Conservation (phyloP, 2,888 invertebrate genomes). For the Napeogenes inachia region DNA sequence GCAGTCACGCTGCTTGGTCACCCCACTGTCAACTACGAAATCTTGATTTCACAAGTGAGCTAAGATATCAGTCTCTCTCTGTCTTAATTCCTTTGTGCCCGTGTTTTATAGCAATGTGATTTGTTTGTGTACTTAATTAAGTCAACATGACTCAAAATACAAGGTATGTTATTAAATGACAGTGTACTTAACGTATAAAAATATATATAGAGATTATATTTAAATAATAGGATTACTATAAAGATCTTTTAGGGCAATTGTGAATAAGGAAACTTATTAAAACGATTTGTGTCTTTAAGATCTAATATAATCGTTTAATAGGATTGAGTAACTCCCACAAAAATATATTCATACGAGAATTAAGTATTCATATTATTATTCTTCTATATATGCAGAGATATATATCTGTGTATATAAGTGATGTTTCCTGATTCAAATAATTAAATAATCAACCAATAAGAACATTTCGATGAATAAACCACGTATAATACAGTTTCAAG, state of each 20-base stretch:
- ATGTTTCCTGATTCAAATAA: too few relatives aligned
- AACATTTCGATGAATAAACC: too few relatives aligned
- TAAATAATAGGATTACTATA: background rate
- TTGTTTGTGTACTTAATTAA: background rate
- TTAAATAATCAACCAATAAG: too few relatives aligned
- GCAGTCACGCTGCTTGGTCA: background rate
- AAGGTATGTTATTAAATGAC: background rate
- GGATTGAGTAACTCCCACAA: too few relatives aligned
- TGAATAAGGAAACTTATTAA: too few relatives aligned
- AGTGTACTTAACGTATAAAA: background rate
- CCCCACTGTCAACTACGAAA: slow-evolving; percentile 8
- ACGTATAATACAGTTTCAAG: too few relatives aligned
- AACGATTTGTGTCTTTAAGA: too few relatives aligned
- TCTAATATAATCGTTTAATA: too few relatives aligned
- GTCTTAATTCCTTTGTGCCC: slow-evolving; percentile 4
- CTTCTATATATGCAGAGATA: too few relatives aligned
- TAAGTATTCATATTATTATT: too few relatives aligned
- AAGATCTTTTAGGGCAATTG: background rate
- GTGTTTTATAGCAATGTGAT: slow-evolving; percentile 3
- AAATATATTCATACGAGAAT: too few relatives aligned
- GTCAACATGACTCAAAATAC: slow-evolving; percentile 1
- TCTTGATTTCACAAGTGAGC: slow-evolving; percentile 8
- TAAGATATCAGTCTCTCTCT: slow-evolving; percentile 1
- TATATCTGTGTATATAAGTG: too few relatives aligned
- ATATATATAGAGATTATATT: background rate